Evolutionary conservation across 2,797 vertebrate genomes (phyloP).

Genomic region (Vultur gryphus): DNA sequence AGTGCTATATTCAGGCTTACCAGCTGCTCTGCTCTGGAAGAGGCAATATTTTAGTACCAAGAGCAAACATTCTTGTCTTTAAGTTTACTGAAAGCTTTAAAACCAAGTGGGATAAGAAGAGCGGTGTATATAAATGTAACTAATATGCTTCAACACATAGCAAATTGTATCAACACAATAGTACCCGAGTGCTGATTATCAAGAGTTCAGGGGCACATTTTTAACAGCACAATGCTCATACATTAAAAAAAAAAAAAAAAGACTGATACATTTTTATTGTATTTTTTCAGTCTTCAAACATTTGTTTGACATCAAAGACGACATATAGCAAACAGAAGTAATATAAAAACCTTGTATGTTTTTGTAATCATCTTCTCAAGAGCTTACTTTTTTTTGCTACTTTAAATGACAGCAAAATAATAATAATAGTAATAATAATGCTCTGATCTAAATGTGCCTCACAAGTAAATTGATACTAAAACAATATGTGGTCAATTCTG

Average conservation of each 20-base stretch:
- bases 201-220: neutral
- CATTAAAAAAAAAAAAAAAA: neutral
- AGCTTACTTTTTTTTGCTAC: neutral
- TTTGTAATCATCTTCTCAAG: neutral
- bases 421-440: neutral
- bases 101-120: neutral
- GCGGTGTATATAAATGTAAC: neutral
- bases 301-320: neutral
- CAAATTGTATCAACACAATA: neutral
- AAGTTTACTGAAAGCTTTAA: neutral
- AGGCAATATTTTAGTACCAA: neutral
- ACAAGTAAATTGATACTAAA: neutral
- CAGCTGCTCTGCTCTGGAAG: neutral
- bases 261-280: neutral
- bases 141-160: neutral
- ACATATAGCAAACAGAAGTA: neutral
- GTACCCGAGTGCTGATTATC: neutral
- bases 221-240: neutral
- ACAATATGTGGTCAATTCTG: neutral
- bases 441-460: neutral
- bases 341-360: neutral
- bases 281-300: neutral
- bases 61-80: neutral
- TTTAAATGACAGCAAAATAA: neutral
- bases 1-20: neutral